A percentile compares a stretch with the other conserved stretches of the same genome.
These are phyloP conservation scores for Heliconius cydno DNA, from an alignment of 2,888 invertebrate species.

Conservation along the genomic window DNA sequence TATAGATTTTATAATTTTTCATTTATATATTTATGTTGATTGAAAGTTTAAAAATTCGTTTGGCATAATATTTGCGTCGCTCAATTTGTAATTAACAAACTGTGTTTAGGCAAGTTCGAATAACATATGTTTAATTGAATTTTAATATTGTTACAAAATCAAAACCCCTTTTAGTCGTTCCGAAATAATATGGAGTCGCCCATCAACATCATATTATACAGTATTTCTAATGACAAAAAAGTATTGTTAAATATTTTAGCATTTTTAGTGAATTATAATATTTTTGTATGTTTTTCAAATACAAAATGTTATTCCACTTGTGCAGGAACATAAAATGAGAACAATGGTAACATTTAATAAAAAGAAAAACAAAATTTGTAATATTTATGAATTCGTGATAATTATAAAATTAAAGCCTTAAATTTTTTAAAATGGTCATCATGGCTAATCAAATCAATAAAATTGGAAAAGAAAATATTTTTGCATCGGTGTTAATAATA, in stretches of 20 bases:
- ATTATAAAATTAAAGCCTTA: constrained; percentile 41
- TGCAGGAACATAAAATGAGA: constrained; percentile 31
- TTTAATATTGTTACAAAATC: background rate
- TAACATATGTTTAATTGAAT: constrained; percentile 18
- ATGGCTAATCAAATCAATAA: constrained; percentile 49
- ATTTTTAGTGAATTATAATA: constrained; percentile 31
- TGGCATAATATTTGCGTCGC: constrained; percentile 68
- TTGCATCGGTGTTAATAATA: constrained; percentile 73
- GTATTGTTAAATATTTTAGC: constrained; percentile 40
- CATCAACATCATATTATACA: background rate
- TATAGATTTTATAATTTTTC: constrained; percentile 68
- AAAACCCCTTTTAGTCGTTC: background rate
- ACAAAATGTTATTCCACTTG: constrained; percentile 5
- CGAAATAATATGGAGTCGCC: background rate
- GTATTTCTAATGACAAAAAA: constrained; percentile 28
- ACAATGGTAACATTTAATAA: constrained; percentile 32
- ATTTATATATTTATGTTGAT: constrained; percentile 59
- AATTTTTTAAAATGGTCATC: constrained; percentile 32
- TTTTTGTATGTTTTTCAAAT: constrained; percentile 21
- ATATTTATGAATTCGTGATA: constrained; percentile 43
- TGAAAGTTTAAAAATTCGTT: constrained; percentile 55
- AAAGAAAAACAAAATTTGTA: constrained; percentile 29
- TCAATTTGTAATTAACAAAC: constrained; percentile 69
- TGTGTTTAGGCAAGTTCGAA: constrained; percentile 44
- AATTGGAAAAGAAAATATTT: constrained; percentile 64